Conservation (phyloP, 2,113 vertebrate genomes). For the Campylomormyrus numenius region DNA sequence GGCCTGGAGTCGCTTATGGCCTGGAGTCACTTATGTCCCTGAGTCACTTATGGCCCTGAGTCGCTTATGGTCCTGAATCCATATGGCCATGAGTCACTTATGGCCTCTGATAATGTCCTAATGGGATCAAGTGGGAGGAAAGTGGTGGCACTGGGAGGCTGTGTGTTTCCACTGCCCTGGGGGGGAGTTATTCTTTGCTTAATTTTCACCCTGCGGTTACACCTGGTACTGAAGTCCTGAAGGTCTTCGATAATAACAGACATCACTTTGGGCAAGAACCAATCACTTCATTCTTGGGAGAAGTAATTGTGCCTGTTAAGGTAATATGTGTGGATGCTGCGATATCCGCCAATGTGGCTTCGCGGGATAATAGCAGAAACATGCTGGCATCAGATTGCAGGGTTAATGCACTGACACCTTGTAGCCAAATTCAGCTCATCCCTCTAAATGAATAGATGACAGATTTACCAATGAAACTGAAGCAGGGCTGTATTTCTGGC, state of each 20-base stretch:
- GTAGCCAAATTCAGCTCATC: neutral
- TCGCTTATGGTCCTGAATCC: too few relatives aligned
- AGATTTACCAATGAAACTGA: slow-evolving; percentile 4
- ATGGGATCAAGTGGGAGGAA: slow-evolving; percentile 50
- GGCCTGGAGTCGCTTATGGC: too few relatives aligned
- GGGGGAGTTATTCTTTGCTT: neutral
- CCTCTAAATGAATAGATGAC: slow-evolving; percentile 11
- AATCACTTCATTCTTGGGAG: neutral
- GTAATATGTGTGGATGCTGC: neutral
- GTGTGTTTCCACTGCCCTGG: neutral
- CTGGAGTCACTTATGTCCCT: too few relatives aligned
- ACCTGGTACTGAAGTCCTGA: neutral
- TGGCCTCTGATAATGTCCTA: slow-evolving; percentile 61
- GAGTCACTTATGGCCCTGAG: too few relatives aligned
- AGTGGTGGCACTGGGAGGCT: neutral
- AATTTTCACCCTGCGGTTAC: neutral
- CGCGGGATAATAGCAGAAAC: neutral
- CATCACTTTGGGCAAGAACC: neutral
- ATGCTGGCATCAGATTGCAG: neutral
- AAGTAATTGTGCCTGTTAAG: neutral
- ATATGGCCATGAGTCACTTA: slow-evolving; percentile 38
- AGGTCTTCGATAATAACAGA: neutral
- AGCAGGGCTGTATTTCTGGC: neutral
- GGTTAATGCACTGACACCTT: slow-evolving; percentile 12
- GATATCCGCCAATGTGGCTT: neutral